Evolutionary conservation across 1,140 invertebrate species (phyloP).

Genomic region (Eciton burchellii): DNA sequence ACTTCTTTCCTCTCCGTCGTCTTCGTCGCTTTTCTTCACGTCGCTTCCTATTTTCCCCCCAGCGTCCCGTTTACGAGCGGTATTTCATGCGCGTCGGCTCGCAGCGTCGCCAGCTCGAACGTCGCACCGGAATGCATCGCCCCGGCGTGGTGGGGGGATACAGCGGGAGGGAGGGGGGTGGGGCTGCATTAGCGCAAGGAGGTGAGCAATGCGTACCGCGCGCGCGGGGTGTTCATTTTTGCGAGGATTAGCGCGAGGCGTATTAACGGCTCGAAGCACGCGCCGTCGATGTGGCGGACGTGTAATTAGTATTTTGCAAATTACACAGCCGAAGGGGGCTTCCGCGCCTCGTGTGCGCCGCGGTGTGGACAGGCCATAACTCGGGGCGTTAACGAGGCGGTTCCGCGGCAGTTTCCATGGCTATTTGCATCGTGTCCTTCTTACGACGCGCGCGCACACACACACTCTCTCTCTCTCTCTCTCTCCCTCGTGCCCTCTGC

Average conservation of each 20-base stretch:
- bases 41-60: slow-evolving; percentile 4
- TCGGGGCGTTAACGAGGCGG: slow-evolving; percentile 62
- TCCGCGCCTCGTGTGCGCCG: slow-evolving; percentile 12
- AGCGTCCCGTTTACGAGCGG: slow-evolving; percentile 38
- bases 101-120: slow-evolving; percentile 17
- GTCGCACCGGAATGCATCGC: background rate
- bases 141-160: too few relatives aligned
- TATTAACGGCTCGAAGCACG: slow-evolving; percentile 44
- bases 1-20: too few relatives aligned
- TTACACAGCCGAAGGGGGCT: slow-evolving; percentile 45
- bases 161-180: too few relatives aligned
- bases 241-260: slow-evolving; percentile 41
- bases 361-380: slow-evolving; percentile 43
- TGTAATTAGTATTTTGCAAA: slow-evolving; percentile 65
- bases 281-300: slow-evolving; percentile 25
- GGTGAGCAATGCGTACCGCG: slow-evolving; percentile 17
- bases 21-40: background rate
- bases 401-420: slow-evolving; percentile 48
- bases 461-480: background rate
- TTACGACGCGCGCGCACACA: too few relatives aligned
- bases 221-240: slow-evolving; percentile 47
- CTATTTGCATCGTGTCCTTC: slow-evolving; percentile 66
- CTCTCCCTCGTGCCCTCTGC: too few relatives aligned
- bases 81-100: slow-evolving; percentile 32
- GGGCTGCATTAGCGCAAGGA: slow-evolving; percentile 16